Conservation (phyloP, 2,113 vertebrate species). For the Ptilorrhoa leucosticta region DNA sequence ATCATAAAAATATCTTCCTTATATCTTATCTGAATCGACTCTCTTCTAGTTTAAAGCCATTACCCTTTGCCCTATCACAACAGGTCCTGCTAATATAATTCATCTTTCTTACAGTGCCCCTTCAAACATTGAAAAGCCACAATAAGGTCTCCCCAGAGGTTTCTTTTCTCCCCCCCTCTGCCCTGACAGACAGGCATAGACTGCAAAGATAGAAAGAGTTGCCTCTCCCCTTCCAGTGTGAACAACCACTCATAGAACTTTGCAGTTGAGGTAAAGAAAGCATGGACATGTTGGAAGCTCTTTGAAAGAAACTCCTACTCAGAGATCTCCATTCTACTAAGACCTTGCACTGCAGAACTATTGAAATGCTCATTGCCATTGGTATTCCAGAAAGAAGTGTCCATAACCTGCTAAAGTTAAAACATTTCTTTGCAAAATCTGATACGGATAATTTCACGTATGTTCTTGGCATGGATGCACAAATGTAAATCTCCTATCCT, state of each 20-base stretch:
- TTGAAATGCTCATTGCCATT: neutral
- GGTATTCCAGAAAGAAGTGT: neutral
- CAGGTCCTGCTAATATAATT: neutral
- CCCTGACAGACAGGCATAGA: neutral
- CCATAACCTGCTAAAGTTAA: neutral
- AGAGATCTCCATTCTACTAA: neutral
- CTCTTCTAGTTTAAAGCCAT: neutral
- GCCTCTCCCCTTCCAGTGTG: neutral
- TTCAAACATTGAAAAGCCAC: neutral
- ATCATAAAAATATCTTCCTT: neutral
- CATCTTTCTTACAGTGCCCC: neutral
- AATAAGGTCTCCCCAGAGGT: neutral
- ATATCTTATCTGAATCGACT: neutral
- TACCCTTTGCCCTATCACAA: rapidly evolving
- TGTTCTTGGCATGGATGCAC: neutral
- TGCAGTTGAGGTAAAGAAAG: neutral
- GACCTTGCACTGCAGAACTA: neutral
- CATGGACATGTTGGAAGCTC: neutral
- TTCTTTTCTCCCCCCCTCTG: neutral
- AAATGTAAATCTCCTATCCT: neutral
- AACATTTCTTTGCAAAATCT: neutral
- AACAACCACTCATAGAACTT: neutral
- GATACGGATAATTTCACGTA: neutral
- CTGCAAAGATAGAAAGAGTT: neutral
- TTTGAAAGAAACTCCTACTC: neutral